Evolutionary conservation across 2,113 vertebrate species (phyloP), one percentile per base, ranked within the genome.

Genomic region (Neopipo cinnamomea): DNA sequence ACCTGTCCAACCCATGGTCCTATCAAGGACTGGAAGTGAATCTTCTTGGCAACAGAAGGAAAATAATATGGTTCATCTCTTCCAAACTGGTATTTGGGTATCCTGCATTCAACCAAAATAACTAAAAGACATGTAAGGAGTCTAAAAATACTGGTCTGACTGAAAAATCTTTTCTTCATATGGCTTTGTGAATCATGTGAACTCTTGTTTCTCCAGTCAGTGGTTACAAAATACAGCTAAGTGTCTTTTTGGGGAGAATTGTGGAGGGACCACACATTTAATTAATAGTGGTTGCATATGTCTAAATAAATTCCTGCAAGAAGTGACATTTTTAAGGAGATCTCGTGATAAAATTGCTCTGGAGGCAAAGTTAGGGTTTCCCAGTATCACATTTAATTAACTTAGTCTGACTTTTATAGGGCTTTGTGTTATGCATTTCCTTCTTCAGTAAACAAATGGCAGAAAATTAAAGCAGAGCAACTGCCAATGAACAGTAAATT

Each of bases 401-500:
- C 96, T 97, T 92, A 94, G 96, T 85, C 96, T 98, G 97, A 97
- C 97, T 98, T 98, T 97, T 97, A 97, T 97, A 94, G 97, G 85
- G 89, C 94, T 97, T 97, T 97, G 93, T 97, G 94, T 98, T 98
- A 95, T 92, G 91, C 93, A 88, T 98, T 97, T 97, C 25, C 50
- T 96, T 97, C 92, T 95, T 97, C 91, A 4, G 96, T 97, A 98
- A 98, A 98, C 97, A 98, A 98, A 97, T 89, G 97, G 95, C 90
- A 96, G 97, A 97, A 98, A 98, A 98, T 98, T 97, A 98, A 97
- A 98, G 96, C 81, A 94, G 72, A 94, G 95, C 93, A 97, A 97
- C 97, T 98, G 97, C 97, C 97, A 98, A 96, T 85, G 44, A 97
- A 79, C 72, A 97, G 97, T 97, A 97, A 97, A 97, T 98, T 97